Percentiles rank a stretch among this genome's conserved stretches.
Conservation (phyloP, 2,113 vertebrate genomes). For the rabbit (Oryctolagus cuniculus) region mOryCun1.1 NC_091439.1:123166501-123167000, state of each 20-base stretch:
- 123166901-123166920: too few species aligned
- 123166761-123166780: not conserved
- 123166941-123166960: not conserved
- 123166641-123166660: not conserved
- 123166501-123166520: not conserved
- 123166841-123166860: not conserved
- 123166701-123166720: not conserved
- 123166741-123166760: not conserved
- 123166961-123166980: not conserved
- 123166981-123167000: not conserved
- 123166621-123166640: not conserved
- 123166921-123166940: not conserved
- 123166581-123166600: conserved; percentile 21
- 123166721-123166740: not conserved
- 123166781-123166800: not conserved
- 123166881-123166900: too few species aligned
- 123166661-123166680: not conserved
- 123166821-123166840: not conserved
- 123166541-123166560: not conserved
- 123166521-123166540: not conserved
- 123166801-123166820: not conserved
- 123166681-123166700: not conserved
- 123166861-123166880: too few species aligned
- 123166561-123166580: not conserved
- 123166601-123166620: not conserved